Evolutionary conservation across 1,140 invertebrate genomes (phyloP).

Genomic region (Hirudo medicinalis): DNA sequence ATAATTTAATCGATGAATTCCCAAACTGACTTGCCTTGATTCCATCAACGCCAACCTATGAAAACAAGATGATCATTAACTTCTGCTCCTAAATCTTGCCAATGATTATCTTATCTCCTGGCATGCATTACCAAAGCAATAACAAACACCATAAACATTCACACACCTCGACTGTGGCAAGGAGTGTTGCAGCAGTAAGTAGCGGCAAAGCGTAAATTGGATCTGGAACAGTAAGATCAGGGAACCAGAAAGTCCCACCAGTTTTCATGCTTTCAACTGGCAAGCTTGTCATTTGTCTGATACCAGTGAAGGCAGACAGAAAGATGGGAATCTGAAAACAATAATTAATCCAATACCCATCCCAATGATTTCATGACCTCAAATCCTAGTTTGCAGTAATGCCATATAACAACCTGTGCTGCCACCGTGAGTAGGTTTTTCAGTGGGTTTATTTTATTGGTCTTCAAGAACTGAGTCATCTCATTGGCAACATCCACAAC

Average conservation of each 20-base stretch:
- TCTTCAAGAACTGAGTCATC: slow-evolving; percentile 63
- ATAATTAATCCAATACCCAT: neutral
- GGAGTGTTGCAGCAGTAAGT: slow-evolving; percentile 65
- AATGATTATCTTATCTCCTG: neutral
- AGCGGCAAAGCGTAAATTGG: slow-evolving; percentile 79
- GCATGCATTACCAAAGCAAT: neutral
- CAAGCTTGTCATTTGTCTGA: slow-evolving; percentile 66
- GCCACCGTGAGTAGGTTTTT: slow-evolving; percentile 65
- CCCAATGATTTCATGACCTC: neutral
- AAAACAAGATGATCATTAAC: neutral
- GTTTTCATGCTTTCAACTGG: slow-evolving; percentile 72
- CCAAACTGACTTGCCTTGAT: slow-evolving; percentile 50
- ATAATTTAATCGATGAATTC: slow-evolving; percentile 50
- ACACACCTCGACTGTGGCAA: slow-evolving; percentile 60
- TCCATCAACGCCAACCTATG: slow-evolving; percentile 61
- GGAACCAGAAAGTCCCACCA: slow-evolving; percentile 83
- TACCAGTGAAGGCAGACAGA: slow-evolving; percentile 71
- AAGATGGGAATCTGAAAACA: slow-evolving; percentile 68
- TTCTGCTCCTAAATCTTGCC: neutral
- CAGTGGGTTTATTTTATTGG: slow-evolving; percentile 63
- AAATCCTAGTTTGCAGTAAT: neutral
- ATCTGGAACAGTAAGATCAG: slow-evolving; percentile 75
- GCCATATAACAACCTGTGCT: slow-evolving; percentile 50
- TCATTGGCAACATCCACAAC: slow-evolving; percentile 57
- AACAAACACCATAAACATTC: neutral